Evolutionary conservation across 1,140 invertebrate species (phyloP), one percentile per base, ranked within the genome.

Genomic region (Euura lappo): DNA sequence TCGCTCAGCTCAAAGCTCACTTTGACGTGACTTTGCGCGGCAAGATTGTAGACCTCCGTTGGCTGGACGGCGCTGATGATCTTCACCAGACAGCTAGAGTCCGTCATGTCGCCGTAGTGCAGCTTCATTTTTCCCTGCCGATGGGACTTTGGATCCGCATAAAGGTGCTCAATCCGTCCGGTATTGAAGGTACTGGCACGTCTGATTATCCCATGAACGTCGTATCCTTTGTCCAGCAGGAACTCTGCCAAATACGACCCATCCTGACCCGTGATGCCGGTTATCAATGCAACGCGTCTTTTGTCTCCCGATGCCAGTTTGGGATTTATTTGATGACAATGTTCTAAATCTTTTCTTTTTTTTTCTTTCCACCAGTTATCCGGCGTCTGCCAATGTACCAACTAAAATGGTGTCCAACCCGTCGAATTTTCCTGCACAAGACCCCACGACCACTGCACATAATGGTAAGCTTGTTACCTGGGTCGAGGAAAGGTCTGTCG

Each of bases 21-120:
- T 90, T 99, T 99, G 6, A 99, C 99, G 88, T 99, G 99, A 82
- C 97, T 99, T 87, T 99, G 98, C 2, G 99, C 99, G n/a, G 97
- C 99, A 69, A 99, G 90, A 91, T 99, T 99, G 84, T 99, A 99
- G 76, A 99, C 95, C 89, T 99, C 99, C 69, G 92, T 92, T 0
- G 99, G 99, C 81, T 94, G 91, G 42, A 92, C 91, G 81, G 92
- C 89, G 70, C 90, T 92, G 68, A 99, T 98, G 68, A 99, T 94
- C 89, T 99, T 99, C 44, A 99, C 96, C 76, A 99, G 89, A 86
- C 97, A 98, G 76, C 97, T 97, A 47, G 96, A 98, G 85, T 99
- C 99, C 0, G 98, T 99, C 92, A 99, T 94, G 82, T 99, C 99
- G 45, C 99, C 99, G 90, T 99, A 99, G 87, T 99, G 99, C 2